Evolutionary conservation across 1,140 invertebrate genomes (phyloP).

Genomic region (Batillaria attramentaria): DNA sequence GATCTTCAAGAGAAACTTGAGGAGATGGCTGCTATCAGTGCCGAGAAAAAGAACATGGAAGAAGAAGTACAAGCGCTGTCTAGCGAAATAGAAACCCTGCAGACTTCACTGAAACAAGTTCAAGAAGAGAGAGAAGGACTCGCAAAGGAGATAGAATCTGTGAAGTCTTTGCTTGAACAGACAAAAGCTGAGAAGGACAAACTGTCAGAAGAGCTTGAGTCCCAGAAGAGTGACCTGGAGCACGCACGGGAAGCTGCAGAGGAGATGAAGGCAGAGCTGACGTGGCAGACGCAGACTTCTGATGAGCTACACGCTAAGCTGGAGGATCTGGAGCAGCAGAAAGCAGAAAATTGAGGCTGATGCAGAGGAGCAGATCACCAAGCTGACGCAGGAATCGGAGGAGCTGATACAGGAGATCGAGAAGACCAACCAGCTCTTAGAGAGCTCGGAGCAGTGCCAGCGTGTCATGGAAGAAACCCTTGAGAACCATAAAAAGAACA

Average conservation of each 20-base stretch:
- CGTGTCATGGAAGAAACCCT: constrained; percentile 24
- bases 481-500: constrained; percentile 30
- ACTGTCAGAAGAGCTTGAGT: constrained; percentile 19
- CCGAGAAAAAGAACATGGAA: background rate
- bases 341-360: constrained; percentile 19
- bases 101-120: background rate
- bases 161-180: background rate
- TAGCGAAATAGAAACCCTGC: background rate
- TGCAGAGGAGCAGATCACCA: constrained; percentile 11
- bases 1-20: background rate
- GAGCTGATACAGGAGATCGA: constrained; percentile 31
- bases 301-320: background rate
- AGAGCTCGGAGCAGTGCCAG: constrained; percentile 21
- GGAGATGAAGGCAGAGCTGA: constrained; percentile 18
- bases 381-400: constrained; percentile 34
- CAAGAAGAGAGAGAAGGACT: background rate
- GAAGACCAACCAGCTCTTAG: constrained; percentile 25
- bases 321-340: constrained; percentile 31
- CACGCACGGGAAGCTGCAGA: background rate
- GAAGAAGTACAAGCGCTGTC: background rate
- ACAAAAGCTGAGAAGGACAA: background rate
- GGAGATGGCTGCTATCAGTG: background rate
- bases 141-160: background rate
- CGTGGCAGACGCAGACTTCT: constrained; percentile 20
- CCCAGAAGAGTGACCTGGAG: constrained; percentile 5